Conservation (phyloP, 2,888 invertebrate species). For the Celastrina argiolus region DNA sequence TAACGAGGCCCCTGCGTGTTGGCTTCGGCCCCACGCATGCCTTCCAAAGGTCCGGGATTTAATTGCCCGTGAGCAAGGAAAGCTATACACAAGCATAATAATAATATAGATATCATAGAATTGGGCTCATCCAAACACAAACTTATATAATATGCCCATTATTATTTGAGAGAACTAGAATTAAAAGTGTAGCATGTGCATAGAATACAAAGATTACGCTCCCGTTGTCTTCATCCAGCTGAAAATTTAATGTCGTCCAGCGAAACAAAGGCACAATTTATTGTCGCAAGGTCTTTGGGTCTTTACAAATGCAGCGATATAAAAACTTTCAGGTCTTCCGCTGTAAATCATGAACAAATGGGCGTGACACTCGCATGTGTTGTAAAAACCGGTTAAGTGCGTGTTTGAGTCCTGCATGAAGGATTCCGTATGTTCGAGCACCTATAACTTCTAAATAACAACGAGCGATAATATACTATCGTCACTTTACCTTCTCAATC, state of each 20-base stretch:
- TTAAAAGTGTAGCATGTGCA: not conserved
- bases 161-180: not conserved
- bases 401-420: too few relatives aligned
- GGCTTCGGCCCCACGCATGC: too few relatives aligned
- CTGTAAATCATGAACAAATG: not conserved
- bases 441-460: too few relatives aligned
- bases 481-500: too few relatives aligned
- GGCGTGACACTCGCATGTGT: not conserved
- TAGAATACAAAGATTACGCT: not conserved
- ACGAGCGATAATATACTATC: too few relatives aligned
- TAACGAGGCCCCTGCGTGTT: too few relatives aligned
- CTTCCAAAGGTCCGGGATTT: too few relatives aligned
- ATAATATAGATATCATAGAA: too few relatives aligned
- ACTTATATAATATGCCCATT: not conserved
- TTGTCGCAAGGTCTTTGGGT: not conserved
- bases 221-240: conserved; percentile 6
- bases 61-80: too few relatives aligned
- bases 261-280: conserved; percentile 4
- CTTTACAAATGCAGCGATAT: not conserved
- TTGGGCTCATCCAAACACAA: not conserved
- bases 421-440: too few relatives aligned
- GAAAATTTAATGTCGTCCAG: conserved; percentile 18
- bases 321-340: not conserved
- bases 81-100: too few relatives aligned
- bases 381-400: not conserved